Percentiles rank a stretch among this genome's conserved stretches.
phyloP scores from a whole-genome alignment of 37 sponge, comb jelly and placozoan genomes.

The Eunapius fragilis region DNA sequence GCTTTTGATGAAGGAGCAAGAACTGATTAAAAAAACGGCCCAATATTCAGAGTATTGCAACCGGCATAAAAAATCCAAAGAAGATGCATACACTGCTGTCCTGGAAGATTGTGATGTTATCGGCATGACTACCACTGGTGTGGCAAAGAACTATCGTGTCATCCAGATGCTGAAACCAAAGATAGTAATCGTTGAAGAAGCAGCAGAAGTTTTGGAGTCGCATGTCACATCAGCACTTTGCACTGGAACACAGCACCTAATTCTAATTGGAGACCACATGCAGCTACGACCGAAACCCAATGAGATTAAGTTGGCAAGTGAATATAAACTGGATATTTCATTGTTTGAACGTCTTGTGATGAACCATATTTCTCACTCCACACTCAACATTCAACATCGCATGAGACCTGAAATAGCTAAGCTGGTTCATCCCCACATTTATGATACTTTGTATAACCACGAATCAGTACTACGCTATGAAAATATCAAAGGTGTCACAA shows the following conservation, averaged over 20 bases:
- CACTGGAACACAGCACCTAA: slow-evolving; percentile 81
- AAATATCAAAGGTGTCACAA: slow-evolving; percentile 52
- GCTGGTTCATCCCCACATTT: slow-evolving; percentile 73
- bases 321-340: slow-evolving; percentile 85
- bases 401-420: slow-evolving; percentile 90
- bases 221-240: slow-evolving; percentile 82
- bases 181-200: slow-evolving; percentile 93
- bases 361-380: slow-evolving; percentile 72
- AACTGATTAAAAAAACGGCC: not conserved
- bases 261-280: slow-evolving; percentile 97
- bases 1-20: slow-evolving; percentile 13
- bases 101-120: slow-evolving; percentile 58
- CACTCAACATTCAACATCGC: slow-evolving; percentile 83
- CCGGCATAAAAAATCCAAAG: not conserved
- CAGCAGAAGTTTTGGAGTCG: slow-evolving; percentile 93
- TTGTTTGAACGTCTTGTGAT: slow-evolving; percentile 84
- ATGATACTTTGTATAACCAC: slow-evolving; percentile 58
- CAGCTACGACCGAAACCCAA: slow-evolving; percentile 92
- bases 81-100: slow-evolving; percentile 41
- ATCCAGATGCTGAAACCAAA: slow-evolving; percentile 79
- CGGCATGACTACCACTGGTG: slow-evolving; percentile 96
- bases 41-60: slow-evolving; percentile 13
- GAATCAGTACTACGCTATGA: slow-evolving; percentile 53
- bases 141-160: slow-evolving; percentile 82
- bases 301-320: slow-evolving; percentile 69